These are phyloP conservation scores for Salvelinus fontinalis DNA, from an alignment of 2,113 vertebrate species.

Conservation along the genomic window DNA sequence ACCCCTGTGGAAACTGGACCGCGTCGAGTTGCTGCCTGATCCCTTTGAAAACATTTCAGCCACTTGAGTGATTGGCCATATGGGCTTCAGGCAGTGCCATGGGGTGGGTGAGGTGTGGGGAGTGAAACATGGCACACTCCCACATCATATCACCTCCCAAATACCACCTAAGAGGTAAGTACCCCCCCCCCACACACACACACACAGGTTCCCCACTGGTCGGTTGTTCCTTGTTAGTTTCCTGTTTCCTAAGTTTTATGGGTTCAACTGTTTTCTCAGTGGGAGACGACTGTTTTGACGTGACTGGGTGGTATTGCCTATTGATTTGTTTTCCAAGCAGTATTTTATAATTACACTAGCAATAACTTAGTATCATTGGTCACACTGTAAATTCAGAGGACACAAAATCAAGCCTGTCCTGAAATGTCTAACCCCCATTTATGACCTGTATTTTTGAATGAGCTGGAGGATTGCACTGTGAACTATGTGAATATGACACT, in stretches of 20 bases:
- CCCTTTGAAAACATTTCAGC: constrained; percentile 56
- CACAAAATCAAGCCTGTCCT: background rate
- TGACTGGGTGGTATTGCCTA: background rate
- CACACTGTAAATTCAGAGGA: background rate
- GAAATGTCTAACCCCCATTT: constrained; percentile 8
- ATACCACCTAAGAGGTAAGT: constrained; percentile 28
- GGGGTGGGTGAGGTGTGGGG: background rate
- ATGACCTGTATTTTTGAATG: constrained; percentile 9
- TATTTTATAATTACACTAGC: no score
- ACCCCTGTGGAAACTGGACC: constrained; percentile 67
- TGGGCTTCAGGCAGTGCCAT: constrained; percentile 57
- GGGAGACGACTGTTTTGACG: background rate
- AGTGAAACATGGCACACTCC: constrained; percentile 1
- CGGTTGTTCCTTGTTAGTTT: constrained; percentile 8
- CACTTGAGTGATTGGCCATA: constrained; percentile 72
- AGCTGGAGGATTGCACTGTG: background rate
- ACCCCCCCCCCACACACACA: background rate
- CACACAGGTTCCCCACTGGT: background rate
- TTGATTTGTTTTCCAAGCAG: background rate
- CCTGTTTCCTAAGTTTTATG: background rate
- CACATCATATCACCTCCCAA: constrained; percentile 10
- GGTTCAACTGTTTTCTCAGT: constrained; percentile 6
- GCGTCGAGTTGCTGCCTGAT: constrained; percentile 65
- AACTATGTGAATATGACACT: background rate
- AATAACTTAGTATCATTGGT: background rate